phyloP scores from a whole-genome alignment of 2,797 vertebrate genomes.

The Oryzias sinensis region DNA sequence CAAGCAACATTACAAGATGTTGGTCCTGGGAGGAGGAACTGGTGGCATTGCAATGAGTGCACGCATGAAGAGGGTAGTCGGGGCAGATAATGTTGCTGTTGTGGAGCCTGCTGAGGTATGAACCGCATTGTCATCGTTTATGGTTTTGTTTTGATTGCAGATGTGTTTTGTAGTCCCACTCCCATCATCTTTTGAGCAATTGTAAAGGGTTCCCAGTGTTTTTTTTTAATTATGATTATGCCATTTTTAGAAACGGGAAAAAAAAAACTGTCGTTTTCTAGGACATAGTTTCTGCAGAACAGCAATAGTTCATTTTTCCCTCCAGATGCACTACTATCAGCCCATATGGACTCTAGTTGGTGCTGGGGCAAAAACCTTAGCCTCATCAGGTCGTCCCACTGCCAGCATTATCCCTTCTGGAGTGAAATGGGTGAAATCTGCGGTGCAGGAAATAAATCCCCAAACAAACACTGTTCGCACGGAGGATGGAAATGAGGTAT shows the following conservation, averaged over 20 bases:
- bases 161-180: no score
- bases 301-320: neutral
- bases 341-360: constrained; percentile 96
- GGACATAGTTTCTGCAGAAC: no score
- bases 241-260: no score
- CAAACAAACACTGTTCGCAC: constrained; percentile 83
- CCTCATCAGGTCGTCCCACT: constrained; percentile 81
- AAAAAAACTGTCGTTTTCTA: no score
- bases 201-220: no score
- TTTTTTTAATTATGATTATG: no score
- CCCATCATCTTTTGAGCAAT: no score
- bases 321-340: constrained; percentile 95
- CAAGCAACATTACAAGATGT: constrained; percentile 86
- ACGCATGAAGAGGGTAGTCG: constrained; percentile 90
- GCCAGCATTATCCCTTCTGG: constrained; percentile 86
- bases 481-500: constrained; percentile 83
- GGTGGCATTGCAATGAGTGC: constrained; percentile 91
- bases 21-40: constrained; percentile 91
- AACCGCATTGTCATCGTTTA: neutral
- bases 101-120: constrained; percentile 91
- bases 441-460: constrained; percentile 86
- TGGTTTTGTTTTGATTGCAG: no score
- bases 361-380: constrained; percentile 87
- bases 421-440: constrained; percentile 90
- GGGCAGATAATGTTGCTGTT: constrained; percentile 87